Conservation (phyloP, 2,888 invertebrate genomes). For the Epicampocera succincta region DNA sequence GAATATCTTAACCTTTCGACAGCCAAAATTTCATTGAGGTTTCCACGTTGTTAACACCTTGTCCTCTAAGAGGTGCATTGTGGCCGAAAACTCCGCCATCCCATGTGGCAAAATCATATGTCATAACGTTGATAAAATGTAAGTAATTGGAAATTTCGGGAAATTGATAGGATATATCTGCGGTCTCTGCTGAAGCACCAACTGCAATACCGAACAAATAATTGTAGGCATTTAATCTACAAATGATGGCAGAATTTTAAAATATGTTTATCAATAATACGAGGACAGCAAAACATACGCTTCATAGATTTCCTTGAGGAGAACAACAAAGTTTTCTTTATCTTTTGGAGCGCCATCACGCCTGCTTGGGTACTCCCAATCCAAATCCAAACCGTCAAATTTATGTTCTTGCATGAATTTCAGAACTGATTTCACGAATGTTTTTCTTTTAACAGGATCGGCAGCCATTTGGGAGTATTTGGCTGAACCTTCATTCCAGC, state of each 20-base stretch:
- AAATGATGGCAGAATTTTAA: not conserved
- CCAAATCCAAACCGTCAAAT: conserved; percentile 95
- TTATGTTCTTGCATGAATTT: conserved; percentile 89
- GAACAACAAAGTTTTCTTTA: conserved; percentile 65
- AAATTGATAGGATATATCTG: conserved; percentile 74
- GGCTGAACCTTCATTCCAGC: conserved; percentile 95
- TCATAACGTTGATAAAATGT: conserved; percentile 76
- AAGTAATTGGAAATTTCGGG: conserved; percentile 73
- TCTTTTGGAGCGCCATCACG: conserved; percentile 74
- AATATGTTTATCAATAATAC: not conserved
- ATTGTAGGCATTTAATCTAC: conserved; percentile 25
- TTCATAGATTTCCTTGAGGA: conserved; percentile 72
- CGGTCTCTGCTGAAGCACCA: conserved; percentile 72
- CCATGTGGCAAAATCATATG: conserved; percentile 74
- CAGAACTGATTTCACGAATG: conserved; percentile 88
- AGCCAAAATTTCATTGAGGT: conserved; percentile 94
- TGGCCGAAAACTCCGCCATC: conserved; percentile 71
- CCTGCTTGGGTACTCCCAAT: conserved; percentile 94
- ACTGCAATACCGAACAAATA: conserved; percentile 88
- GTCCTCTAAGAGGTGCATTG: conserved; percentile 73
- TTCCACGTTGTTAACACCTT: conserved; percentile 89
- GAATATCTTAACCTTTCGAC: conserved; percentile 83
- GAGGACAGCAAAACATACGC: conserved; percentile 64
- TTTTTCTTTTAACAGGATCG: conserved; percentile 86
- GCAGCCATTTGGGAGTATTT: conserved; percentile 93